These are phyloP conservation scores for Agrypnia vestita DNA, from an alignment of 1,140 invertebrate species.

Conservation along the genomic window DNA sequence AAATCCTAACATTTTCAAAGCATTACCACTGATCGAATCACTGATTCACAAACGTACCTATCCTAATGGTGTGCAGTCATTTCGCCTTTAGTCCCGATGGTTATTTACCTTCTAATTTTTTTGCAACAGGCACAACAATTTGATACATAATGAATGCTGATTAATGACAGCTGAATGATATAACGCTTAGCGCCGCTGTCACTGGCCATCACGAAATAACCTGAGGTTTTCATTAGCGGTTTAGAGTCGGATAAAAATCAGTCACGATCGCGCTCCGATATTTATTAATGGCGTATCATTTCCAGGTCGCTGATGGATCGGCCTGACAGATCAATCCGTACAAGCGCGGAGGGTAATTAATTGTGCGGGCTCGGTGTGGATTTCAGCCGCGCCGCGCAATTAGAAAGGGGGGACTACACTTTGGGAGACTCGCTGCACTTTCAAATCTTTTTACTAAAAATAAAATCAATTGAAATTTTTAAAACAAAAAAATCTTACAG, in stretches of 20 bases:
- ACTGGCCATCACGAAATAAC: constrained; percentile 27
- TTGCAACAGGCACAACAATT: too few relatives aligned
- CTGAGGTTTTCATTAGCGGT: constrained; percentile 33
- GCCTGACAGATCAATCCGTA: constrained; percentile 24
- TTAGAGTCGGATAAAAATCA: neutral
- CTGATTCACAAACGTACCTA: too few relatives aligned
- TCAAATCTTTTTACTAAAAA: too few relatives aligned
- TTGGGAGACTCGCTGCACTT: too few relatives aligned
- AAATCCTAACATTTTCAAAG: too few relatives aligned
- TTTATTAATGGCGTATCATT: constrained; percentile 16
- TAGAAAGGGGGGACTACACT: constrained; percentile 2
- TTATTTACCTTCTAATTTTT: too few relatives aligned
- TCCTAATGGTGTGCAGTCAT: too few relatives aligned
- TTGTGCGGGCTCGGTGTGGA: neutral
- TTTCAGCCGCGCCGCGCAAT: neutral
- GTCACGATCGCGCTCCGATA: constrained; percentile 23
- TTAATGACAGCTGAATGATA: constrained; percentile 20
- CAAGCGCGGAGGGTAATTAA: neutral
- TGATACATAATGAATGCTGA: constrained; percentile 2
- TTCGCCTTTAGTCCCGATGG: too few relatives aligned
- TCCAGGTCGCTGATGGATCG: neutral
- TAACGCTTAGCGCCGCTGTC: constrained; percentile 12
- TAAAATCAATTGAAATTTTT: too few relatives aligned
- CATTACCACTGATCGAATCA: too few relatives aligned
- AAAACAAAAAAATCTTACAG: too few relatives aligned